These are phyloP conservation scores for Drosophila asahinai DNA, from an alignment of 1,140 invertebrate genomes.

Conservation along the genomic window DNA sequence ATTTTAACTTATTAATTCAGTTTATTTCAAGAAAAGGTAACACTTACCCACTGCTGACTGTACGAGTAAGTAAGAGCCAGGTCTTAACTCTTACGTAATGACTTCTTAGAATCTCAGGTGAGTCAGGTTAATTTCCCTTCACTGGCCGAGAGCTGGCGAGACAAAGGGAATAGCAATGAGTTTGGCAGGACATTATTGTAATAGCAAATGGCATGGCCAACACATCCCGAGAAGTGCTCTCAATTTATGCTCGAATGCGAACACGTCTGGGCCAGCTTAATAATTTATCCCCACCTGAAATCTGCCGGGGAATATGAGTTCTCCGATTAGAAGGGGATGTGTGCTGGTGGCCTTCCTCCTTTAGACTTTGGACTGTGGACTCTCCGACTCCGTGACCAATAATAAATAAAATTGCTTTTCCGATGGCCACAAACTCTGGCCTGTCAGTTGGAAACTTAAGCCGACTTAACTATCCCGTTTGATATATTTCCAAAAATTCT, in stretches of 20 bases:
- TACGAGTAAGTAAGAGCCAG: neutral
- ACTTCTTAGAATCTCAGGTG: neutral
- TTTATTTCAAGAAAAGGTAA: neutral
- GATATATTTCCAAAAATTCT: slow-evolving; percentile 23
- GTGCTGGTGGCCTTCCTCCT: neutral
- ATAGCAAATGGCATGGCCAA: slow-evolving; percentile 1
- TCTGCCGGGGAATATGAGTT: neutral
- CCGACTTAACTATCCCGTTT: slow-evolving; percentile 35
- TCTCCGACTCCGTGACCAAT: neutral
- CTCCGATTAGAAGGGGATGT: too few species aligned
- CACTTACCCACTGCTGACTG: neutral
- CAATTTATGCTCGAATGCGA: neutral
- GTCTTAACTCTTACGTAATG: neutral
- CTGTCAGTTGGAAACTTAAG: slow-evolving; percentile 39
- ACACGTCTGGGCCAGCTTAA: slow-evolving; percentile 9
- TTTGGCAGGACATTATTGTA: slow-evolving; percentile 5
- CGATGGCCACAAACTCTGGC: slow-evolving; percentile 1
- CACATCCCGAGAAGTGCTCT: neutral
- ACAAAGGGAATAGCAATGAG: slow-evolving; percentile 19
- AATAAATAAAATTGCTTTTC: slow-evolving; percentile 24
- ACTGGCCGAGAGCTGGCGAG: neutral
- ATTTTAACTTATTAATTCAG: too few species aligned
- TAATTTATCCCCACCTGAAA: slow-evolving; percentile 23
- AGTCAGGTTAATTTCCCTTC: slow-evolving; percentile 5
- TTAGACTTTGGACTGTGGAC: neutral